phyloP scores from a whole-genome alignment of 2,797 vertebrate species.

The Lagodon rhomboides region DNA sequence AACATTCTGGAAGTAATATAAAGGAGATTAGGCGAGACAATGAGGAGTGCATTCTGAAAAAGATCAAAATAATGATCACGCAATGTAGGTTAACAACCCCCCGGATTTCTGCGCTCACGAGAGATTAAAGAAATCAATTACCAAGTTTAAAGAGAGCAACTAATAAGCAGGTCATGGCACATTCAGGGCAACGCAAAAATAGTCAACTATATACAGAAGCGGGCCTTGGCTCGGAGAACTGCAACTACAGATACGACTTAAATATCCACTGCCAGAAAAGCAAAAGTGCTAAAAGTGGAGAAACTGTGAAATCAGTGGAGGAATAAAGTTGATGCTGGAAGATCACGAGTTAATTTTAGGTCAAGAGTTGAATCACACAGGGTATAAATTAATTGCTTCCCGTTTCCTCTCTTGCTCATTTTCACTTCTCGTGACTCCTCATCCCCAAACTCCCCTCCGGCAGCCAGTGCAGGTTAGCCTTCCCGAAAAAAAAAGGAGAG shows the following conservation, averaged over 20 bases:
- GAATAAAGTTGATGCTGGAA: slow-evolving; percentile 16
- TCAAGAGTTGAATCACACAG: background rate
- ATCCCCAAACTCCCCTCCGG: slow-evolving; percentile 10
- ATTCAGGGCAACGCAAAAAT: slow-evolving; percentile 75
- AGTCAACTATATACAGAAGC: slow-evolving; percentile 76
- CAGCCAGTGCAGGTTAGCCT: slow-evolving; percentile 39
- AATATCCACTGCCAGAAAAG: slow-evolving; percentile 37
- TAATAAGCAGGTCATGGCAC: slow-evolving; percentile 76
- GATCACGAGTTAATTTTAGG: slow-evolving; percentile 20
- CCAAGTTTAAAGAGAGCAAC: slow-evolving; percentile 60
- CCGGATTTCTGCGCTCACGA: slow-evolving; percentile 19
- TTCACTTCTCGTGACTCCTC: slow-evolving; percentile 8
- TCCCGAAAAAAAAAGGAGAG: slow-evolving; percentile 41
- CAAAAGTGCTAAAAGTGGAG: slow-evolving; percentile 31
- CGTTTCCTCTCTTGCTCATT: slow-evolving; percentile 4
- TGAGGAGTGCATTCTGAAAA: slow-evolving; percentile 16
- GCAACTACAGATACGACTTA: slow-evolving; percentile 47
- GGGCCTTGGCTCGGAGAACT: slow-evolving; percentile 51
- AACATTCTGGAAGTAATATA: slow-evolving; percentile 63
- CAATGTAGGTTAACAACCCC: slow-evolving; percentile 18
- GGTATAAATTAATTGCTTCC: background rate
- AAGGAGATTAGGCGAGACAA: slow-evolving; percentile 29
- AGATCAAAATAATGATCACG: slow-evolving; percentile 3
- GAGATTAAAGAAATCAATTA: slow-evolving; percentile 63
- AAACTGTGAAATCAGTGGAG: background rate